Conservation (phyloP, 37 sponge, comb jelly and placozoan species). For the Oopsacas minuta region DNA sequence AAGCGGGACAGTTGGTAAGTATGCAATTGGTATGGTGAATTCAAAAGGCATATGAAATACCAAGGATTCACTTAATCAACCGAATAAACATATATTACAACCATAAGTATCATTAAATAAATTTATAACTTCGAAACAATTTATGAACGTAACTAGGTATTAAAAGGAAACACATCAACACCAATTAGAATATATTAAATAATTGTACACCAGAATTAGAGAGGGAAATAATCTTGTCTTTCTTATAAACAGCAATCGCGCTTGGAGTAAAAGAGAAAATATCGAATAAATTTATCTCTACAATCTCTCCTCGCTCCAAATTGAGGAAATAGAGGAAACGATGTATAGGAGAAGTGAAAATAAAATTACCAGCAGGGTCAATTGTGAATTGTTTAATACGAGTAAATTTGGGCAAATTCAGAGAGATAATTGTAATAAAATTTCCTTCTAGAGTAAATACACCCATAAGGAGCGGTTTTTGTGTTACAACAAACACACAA, state of each 20-base stretch:
- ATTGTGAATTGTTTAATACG: background rate
- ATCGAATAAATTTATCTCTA: background rate
- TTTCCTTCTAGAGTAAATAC: background rate
- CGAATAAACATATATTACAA: no score
- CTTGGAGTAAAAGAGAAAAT: background rate
- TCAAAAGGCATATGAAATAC: no score
- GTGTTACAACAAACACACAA: background rate
- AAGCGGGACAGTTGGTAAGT: no score
- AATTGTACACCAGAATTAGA: background rate
- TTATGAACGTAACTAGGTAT: no score
- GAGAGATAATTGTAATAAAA: background rate
- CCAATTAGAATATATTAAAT: background rate
- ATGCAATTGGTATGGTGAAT: no score
- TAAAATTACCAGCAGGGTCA: background rate
- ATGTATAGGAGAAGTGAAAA: background rate
- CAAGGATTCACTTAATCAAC: no score
- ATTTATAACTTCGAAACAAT: no score
- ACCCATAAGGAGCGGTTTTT: background rate
- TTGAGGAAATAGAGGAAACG: background rate
- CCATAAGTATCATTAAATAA: no score
- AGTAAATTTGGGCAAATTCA: background rate
- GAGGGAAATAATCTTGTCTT: background rate
- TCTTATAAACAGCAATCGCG: background rate
- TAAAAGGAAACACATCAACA: no score
- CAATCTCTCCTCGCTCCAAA: background rate